Percentiles rank a stretch among this genome's conserved stretches.
Evolutionary conservation across 2,113 vertebrate species (phyloP).

Genomic region (Steatornis caripensis): DNA sequence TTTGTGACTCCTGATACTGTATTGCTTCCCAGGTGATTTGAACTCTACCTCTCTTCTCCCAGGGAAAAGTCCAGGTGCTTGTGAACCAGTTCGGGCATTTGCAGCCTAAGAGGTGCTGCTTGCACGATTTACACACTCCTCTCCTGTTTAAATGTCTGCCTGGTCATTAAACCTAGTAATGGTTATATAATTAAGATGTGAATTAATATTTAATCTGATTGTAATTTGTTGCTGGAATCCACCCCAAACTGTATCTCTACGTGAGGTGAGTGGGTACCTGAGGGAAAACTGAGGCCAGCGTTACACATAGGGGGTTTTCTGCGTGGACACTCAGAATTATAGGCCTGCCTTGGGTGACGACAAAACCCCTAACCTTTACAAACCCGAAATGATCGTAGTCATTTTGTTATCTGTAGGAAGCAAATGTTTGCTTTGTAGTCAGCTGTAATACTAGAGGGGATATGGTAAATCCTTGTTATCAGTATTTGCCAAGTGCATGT

Average conservation of each 20-base stretch:
- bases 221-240: slow-evolving; percentile 58
- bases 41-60: background rate
- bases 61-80: background rate
- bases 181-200: slow-evolving; percentile 62
- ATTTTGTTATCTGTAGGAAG: slow-evolving; percentile 64
- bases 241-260: background rate
- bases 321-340: background rate
- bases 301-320: background rate
- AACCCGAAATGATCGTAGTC: background rate
- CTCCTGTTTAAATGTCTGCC: slow-evolving; percentile 48
- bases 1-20: background rate
- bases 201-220: slow-evolving; percentile 66
- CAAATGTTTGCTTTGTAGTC: slow-evolving; percentile 52
- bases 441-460: slow-evolving; percentile 37
- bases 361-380: background rate
- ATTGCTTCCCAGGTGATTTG: background rate
- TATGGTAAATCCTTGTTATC: slow-evolving; percentile 62
- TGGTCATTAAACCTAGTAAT: slow-evolving; percentile 30
- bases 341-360: background rate
- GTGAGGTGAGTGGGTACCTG: background rate
- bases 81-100: background rate
- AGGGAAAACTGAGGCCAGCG: background rate
- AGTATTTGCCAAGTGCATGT: background rate
- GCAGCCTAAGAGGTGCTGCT: background rate
- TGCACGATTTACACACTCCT: background rate